A percentile compares a stretch with the other conserved stretches of the same genome.
Evolutionary conservation across 92 coral and sea anemone genomes (phyloP).

Genomic region (Galaxea fascicularis): DNA sequence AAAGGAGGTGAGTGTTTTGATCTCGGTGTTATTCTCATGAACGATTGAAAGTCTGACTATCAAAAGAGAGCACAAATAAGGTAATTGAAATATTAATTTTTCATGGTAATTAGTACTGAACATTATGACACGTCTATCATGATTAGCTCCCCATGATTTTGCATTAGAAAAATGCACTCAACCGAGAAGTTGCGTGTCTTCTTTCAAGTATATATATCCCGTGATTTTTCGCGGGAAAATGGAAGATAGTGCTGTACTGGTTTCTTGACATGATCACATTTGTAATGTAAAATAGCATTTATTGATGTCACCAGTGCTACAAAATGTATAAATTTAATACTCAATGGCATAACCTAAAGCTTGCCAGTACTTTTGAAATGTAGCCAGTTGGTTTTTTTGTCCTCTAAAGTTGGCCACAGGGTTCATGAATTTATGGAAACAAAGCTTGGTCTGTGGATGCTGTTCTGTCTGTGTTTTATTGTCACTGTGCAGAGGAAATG

Average conservation of each 20-base stretch:
- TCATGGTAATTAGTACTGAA: neutral
- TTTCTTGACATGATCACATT: constrained; percentile 1
- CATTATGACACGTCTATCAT: neutral
- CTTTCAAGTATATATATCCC: neutral
- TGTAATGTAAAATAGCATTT: neutral
- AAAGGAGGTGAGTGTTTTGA: neutral
- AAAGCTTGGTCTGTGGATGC: too few relatives aligned
- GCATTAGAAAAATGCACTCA: constrained; percentile 4
- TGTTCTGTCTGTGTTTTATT: too few relatives aligned
- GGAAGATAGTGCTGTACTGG: constrained; percentile 4
- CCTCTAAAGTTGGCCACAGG: too few relatives aligned
- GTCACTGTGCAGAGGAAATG: too few relatives aligned
- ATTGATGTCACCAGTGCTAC: constrained; percentile 1
- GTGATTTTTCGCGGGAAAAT: constrained; percentile 5
- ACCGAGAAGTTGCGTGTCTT: neutral
- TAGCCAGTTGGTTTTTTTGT: too few relatives aligned
- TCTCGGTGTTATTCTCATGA: neutral
- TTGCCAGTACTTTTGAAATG: too few relatives aligned
- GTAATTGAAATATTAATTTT: neutral
- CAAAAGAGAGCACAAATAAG: constrained; percentile 3
- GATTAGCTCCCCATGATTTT: constrained; percentile 4
- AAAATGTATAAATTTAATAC: neutral
- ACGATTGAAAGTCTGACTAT: neutral
- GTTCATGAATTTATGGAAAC: too few relatives aligned
- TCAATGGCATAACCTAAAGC: too few relatives aligned